Base-by-base conservation (phyloP, 2,113 vertebrate genomes). In the Neolamprologus falcicula region DNA sequence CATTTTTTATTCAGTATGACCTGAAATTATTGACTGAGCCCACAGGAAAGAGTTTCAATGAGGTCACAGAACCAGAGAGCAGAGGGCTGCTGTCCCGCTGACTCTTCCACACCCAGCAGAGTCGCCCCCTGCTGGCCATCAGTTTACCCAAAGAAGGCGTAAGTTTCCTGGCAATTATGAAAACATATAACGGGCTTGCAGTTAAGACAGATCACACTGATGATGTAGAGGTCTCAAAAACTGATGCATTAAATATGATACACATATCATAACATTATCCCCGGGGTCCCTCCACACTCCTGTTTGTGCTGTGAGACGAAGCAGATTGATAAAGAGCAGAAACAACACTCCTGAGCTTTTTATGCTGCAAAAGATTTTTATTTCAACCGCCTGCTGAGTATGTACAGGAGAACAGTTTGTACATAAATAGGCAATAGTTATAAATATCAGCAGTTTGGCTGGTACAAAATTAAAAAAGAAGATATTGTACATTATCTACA, bases 401-500 rank as follows among this genome's bases (percentile, higher is more conserved):
- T 96, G 87, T 95, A 95, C 95, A 96, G 90, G 80, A 88, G 88
- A 84, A 80, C 53, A 79, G 33, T 93, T 92, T 95, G 92, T 95
- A 95, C 95, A 95, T 88, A 94, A 96, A 95, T 91, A 96, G 87
- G 93, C 90, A 91, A 90, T 52, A 90, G 93, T 96, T 96, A 95
- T 93, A 96, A 96, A 97, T 94, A 95, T 94, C 94, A 93, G 92
- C 92, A 10, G 91, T 89, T 89, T 83, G 68, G 95, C 94, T 93
- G 86, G 96, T 97, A 96, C 35, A 97, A 97, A 97, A 96, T 87
- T 94, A 89, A 94, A 94, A 95, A 96, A 92, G 59, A 93, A 93
- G 76, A 89, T 95, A 94, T 92, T 10, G 66, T 96, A 97, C 96
- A 97, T 42, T 94, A 95, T 96, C 61, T 95, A 96, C 96, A 96